phyloP scores from a whole-genome alignment of 2,888 invertebrate species.

The Ferdinandea cuprea region DNA sequence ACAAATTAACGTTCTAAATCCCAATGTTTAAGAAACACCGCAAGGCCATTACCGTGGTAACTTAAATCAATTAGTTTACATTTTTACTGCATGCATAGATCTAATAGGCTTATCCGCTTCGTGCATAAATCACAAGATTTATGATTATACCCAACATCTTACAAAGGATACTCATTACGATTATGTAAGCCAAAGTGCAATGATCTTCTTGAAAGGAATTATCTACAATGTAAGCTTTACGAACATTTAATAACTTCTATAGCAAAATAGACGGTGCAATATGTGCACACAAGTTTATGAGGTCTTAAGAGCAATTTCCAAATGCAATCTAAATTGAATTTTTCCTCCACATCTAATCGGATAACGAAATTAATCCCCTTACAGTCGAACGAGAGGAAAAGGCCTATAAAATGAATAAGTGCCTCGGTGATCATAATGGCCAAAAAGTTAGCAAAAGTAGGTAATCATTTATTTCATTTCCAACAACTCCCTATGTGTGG shows the following conservation, averaged over 20 bases:
- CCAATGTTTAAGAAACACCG: too few species aligned
- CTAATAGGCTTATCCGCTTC: background rate
- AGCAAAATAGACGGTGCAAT: conserved; percentile 35
- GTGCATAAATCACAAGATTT: conserved; percentile 4
- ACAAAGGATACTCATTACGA: background rate
- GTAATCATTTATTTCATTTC: conserved; percentile 26
- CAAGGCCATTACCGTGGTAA: too few species aligned
- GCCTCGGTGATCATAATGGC: conserved; percentile 44
- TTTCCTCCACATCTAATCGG: conserved; percentile 65
- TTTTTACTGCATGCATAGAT: too few species aligned
- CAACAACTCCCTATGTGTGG: conserved; percentile 15
- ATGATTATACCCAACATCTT: background rate
- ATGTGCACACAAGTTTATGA: conserved; percentile 60
- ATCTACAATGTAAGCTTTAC: conserved; percentile 56
- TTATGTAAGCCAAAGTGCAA: conserved; percentile 22
- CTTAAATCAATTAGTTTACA: too few species aligned
- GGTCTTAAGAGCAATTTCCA: conserved; percentile 63
- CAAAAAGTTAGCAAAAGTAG: conserved; percentile 35
- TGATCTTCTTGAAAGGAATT: conserved; percentile 14
- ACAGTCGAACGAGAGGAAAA: conserved; percentile 46
- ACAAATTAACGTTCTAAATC: too few species aligned
- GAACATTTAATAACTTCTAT: conserved; percentile 52
- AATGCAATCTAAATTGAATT: conserved; percentile 68
- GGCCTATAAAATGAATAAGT: conserved; percentile 66
- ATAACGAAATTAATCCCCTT: conserved; percentile 64